A percentile compares a stretch with the other conserved stretches of the same genome.
Evolutionary conservation across 1,140 invertebrate genomes (phyloP).

Genomic region (Trichomalopsis sarcophagae): DNA sequence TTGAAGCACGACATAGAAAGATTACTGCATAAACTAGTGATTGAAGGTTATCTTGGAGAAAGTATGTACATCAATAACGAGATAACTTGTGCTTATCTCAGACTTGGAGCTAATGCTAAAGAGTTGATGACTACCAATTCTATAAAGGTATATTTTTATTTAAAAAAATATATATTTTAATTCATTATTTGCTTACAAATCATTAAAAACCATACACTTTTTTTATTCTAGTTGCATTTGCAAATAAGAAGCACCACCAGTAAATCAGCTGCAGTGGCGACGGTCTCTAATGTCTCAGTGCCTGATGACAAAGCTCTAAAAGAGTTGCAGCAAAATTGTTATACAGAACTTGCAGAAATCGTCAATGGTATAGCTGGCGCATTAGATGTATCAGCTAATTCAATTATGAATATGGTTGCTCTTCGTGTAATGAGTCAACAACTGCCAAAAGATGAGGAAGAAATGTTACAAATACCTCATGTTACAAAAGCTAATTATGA

Average conservation of each 20-base stretch:
- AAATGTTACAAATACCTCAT: conserved; percentile 90
- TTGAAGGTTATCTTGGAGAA: conserved; percentile 87
- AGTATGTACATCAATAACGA: conserved; percentile 86
- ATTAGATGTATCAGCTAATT: conserved; percentile 75
- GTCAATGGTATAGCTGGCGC: conserved; percentile 75
- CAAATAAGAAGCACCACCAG: conserved; percentile 55
- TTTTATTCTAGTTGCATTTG: conserved; percentile 62
- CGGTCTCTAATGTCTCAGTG: conserved; percentile 60
- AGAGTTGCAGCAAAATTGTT: conserved; percentile 75
- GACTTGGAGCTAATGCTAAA: conserved; percentile 81
- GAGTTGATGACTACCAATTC: conserved; percentile 67
- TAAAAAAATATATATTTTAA: not conserved
- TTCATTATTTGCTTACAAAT: conserved; percentile 1
- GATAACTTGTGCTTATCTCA: conserved; percentile 88
- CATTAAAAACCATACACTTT: not conserved
- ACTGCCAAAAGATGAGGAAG: conserved; percentile 83
- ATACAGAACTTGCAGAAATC: conserved; percentile 73
- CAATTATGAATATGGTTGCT: conserved; percentile 79
- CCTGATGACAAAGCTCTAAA: conserved; percentile 68
- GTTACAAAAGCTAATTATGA: conserved; percentile 91
- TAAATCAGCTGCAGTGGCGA: conserved; percentile 55
- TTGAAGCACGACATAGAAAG: conserved; percentile 85
- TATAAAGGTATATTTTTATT: conserved; percentile 62
- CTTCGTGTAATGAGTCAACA: conserved; percentile 84
- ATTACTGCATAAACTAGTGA: conserved; percentile 87